These are phyloP conservation scores for Ormyrus thymus DNA, from an alignment of 2,888 invertebrate species.

Conservation along the genomic window DNA sequence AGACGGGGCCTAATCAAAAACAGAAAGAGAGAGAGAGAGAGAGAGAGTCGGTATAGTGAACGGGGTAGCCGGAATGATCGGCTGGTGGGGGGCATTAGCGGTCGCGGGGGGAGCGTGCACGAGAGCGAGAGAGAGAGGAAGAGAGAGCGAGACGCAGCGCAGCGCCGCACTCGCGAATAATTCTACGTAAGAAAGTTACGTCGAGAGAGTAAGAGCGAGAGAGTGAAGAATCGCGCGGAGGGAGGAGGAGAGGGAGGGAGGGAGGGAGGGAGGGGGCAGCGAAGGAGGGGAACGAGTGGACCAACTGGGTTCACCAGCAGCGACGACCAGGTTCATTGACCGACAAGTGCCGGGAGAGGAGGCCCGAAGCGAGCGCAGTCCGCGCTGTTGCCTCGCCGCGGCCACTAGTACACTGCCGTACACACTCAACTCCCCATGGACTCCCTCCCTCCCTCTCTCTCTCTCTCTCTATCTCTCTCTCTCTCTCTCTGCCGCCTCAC, in stretches of 20 bases:
- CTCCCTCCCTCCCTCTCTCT: conserved; percentile 6
- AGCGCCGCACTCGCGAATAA: conserved; percentile 26
- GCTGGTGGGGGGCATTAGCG: conserved; percentile 49
- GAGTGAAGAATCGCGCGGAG: conserved; percentile 43
- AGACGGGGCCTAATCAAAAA: conserved; percentile 17
- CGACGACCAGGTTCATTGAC: conserved; percentile 73
- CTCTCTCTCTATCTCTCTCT: not conserved
- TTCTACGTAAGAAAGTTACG: conserved; percentile 52
- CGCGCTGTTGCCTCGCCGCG: conserved; percentile 38
- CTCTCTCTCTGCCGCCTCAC: not conserved
- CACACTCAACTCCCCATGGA: not conserved
- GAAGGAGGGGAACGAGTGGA: conserved; percentile 69
- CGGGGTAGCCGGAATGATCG: conserved; percentile 44
- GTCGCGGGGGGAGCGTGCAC: conserved; percentile 36
- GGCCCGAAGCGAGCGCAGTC: conserved; percentile 61
- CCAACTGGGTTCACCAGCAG: conserved; percentile 74
- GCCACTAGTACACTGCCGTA: conserved; percentile 20
- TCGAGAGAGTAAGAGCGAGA: conserved; percentile 33
- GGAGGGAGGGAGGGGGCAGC: conserved; percentile 48
- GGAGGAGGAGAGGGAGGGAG: conserved; percentile 47
- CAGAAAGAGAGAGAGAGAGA: conserved; percentile 18
- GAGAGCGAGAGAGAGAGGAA: not conserved
- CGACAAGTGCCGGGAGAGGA: conserved; percentile 68
- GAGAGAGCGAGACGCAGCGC: conserved; percentile 34
- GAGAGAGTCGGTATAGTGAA: conserved; percentile 27